Evolutionary conservation across 2,113 vertebrate species (phyloP), one percentile per base, ranked within the genome.

Genomic region (Cyanistes caeruleus): DNA sequence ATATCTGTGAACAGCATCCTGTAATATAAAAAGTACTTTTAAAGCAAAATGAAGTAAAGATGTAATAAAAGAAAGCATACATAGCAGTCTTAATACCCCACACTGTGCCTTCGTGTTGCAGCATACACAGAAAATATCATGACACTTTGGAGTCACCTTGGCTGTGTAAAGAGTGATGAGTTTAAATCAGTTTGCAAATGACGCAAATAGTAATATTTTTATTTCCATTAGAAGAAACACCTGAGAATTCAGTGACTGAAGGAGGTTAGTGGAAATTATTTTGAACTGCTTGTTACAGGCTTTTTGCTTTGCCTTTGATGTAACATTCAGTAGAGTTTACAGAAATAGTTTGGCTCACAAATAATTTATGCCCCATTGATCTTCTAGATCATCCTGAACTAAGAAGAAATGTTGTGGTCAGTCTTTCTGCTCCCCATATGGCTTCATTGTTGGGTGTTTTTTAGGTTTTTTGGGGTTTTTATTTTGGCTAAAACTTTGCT

Each of bases 251-350:
- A 89, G n/a, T 84, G 94, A 96, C 85, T 87, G 73, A 96, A 96
- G 80, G 76, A 90, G 96, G 90, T 79, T 90, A 81, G 62, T 64
- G 69, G 46, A 60, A 84, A 67, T 89, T 51, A n/a, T 63, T 91
- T 74, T 48, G 41, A 73, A 59, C 84, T 88, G 30, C 56, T 95
- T 91, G 41, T 93, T 81, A 48, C 4, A 60, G 53, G 59, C 74
- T 86, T 94, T 95, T 93, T 84, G 69, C 80, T 92, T 90, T 89
- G 76, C 56, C 77, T 96, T 95, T 95, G 95, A 97, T 95, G 93
- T 84, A 95, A 86, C 91, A 78, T 89, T 90, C 92, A 92, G 80
- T 31, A 55, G 68, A 75, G 52, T 84, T 92, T 93, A 78, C 95
- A 96, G 84, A 93, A 96, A 89, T 95, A 95, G 95, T 86, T 63